Evolutionary conservation across 2,113 vertebrate genomes (phyloP), one percentile per base, ranked within the genome.

Genomic region (Rhabdornis inornatus): DNA sequence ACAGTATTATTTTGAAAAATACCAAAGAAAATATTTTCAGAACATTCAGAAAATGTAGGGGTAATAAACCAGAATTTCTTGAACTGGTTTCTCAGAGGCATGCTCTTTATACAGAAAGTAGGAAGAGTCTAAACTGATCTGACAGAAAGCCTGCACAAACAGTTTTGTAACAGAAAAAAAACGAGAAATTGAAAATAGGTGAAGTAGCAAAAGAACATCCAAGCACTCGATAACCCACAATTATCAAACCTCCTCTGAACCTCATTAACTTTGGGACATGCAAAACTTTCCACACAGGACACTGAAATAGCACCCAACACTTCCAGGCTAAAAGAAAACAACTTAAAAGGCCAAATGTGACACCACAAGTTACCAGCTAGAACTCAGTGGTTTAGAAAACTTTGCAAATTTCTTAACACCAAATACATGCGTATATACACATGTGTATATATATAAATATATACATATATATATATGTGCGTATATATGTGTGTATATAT

Each of bases 401-500:
- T 27, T 72, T 10, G 13, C 28, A 10, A 53, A 89, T 56, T 83
- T 50, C 30, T 28, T 21, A 83, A 16, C 16, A 83, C 6, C 5
- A 18, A 71, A 63, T 7, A 42, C 5, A 52, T 8, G 44, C 5
- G 10, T 4, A 37, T 2, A 9, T 11, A 9, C 33, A 1, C 22
- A 0, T 11, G 2, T 13, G 2, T 5, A 2, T n/a, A n/a, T n/a
- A n/a, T n/a, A n/a, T n/a, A n/a, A n/a, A n/a, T n/a, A n/a, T n/a
- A n/a, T 9, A 49, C 6, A 12, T 4, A 37, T 2, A 8, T 11
- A 8, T 37, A 0, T 25, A 0, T 11, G 2, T 13, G 2, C 4
- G 2, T n/a, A n/a, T n/a, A n/a, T n/a, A n/a, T n/a, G n/a, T n/a
- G n/a, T n/a, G n/a, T n/a, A n/a, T n/a, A n/a, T 6, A 5, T 2